Evolutionary conservation across 2,888 invertebrate genomes (phyloP), one percentile per base, ranked within the genome.

Genomic region (Lomographa bimaculata): DNA sequence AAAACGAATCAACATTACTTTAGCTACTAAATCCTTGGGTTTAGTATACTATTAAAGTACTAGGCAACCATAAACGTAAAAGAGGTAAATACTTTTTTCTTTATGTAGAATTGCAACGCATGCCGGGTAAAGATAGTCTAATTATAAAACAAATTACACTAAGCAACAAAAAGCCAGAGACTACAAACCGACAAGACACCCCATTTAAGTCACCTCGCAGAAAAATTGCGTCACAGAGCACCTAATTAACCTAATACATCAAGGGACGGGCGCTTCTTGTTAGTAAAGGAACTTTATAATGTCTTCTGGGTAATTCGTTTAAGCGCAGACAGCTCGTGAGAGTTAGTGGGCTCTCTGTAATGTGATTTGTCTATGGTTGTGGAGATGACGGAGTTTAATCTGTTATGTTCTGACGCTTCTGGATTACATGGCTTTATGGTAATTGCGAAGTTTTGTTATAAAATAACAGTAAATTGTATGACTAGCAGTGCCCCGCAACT

Each of bases 171-270:
- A 36, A 36, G 14, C 18, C 26, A 36, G 30, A 8, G 36, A 42
- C 17, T 4, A 28, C 35, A 30, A 20, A 24, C 20, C 11, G 28
- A 24, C 33, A 33, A 24, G 34, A 35, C 41, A 24, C 18, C 34
- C 29, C 29, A 29, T 34, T 33, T 23, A 34, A 35, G 41, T 28
- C 20, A 26, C 11, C 8, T 25, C 26, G 11, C 43, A 46, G 61
- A 70, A 64, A 68, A 71, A 69, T 64, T 50, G 60, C 57, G 48
- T 28, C 54, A 36, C 47, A 49, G 52, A 52, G 58, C 54, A 47
- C 56, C 63, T 67, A 65, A 71, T 70, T 70, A 71, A 64, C 58
- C 61, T 67, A 62, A 71, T 72, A 63, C 61, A 60, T 72, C 72
- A 71, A 63, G 62, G 43, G 43, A 40, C 32, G 7, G 16, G 16